Evolutionary conservation across 2,113 vertebrate species (phyloP), one percentile per base, ranked within the genome.

Genomic region (Siniperca knerii): DNA sequence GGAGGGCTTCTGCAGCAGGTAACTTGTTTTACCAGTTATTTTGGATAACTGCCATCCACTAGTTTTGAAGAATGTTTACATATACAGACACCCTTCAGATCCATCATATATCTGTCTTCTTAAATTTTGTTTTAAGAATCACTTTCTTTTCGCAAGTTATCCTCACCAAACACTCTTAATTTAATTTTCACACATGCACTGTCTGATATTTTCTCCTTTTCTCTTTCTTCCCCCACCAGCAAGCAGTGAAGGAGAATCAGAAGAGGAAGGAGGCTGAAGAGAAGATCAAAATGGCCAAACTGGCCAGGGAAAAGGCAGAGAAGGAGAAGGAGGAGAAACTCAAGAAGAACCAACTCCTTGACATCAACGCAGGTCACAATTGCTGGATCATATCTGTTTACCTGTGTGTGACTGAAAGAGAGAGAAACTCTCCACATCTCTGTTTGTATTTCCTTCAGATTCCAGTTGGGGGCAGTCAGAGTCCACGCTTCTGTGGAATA

Each of bases 251-350:
- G 86, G 97, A 96, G 77, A 97, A 96, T 83, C 95, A 96, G 87
- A 97, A 97, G 85, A 92, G 91, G 33, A 96, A 88, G 60, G 97
- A 97, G 90, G 90, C 95, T 2, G 97, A 96, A 78, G 98, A 98
- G 83, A 98, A 96, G 87, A 96, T 97, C 84, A 89, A 90, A 44
- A 66, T 8, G 85, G 97, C 96, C 72, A 96, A 96, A 87, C 91
- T 98, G 79, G 96, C 94, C 0, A 95, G 95, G 87, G 97, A 97
- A 82, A 97, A 97, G 83, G 97, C 96, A 0, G 96, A 97, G 89
- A 96, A 96, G 90, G 95, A 97, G 72, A 93, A 93, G 25, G 93
- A 94, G 81, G 97, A 97, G 85, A 96, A 97, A 83, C 93, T 95
- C 78, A 97, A 97, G 94, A 96, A 81, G 90, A 96, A 88, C 16